Evolutionary conservation across 2,888 invertebrate genomes (phyloP), one percentile per base, ranked within the genome.

Genomic region (Coelopa pilipes): DNA sequence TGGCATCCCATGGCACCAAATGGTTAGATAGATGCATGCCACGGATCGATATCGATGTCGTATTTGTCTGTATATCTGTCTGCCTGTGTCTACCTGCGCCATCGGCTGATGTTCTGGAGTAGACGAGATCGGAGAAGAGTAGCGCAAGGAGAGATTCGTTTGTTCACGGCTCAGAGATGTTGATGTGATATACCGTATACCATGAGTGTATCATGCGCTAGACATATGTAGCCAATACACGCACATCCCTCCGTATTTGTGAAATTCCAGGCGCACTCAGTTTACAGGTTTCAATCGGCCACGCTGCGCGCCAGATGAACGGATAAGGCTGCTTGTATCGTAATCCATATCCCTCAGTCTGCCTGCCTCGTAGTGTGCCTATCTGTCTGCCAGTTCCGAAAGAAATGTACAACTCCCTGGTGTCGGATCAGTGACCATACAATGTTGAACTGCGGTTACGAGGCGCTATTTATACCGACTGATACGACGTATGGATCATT

Each of bases 11-110:
- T 2, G 17, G 12, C 49, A 49, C 17, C 49, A 21, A 49, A 17
- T 65, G 21, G 65, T 17, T 49, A 19, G 47, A 17, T 19, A 49
- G 65, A 65, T 65, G 47, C 19, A 65, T 65, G 65, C 49, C 13
- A 9, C n/a, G 63, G 17, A 13, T 62, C 34, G 34, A 34, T 34
- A 2, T 34, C 34, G 7, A 34, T 34, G 7, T 34, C 34, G 34
- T 34, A 34, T 34, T 34, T 34, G 34, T 34, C 34, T 34, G 34
- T 68, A n/a, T 34, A 7, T 34, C 34, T 34, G 34, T 68, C 13
- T 68, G 21, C 10, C n/a, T 55, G 55, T 55, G 15, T 68, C 69
- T 69, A 69, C 69, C 69, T 69, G 69, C 57, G 57, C 45, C 45
- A 24, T 17, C 46, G 69, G 19, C 2, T 34, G 34, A 69, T 57